These are phyloP conservation scores for Oncorhynchus nerka DNA, from an alignment of 2,113 vertebrate genomes.

Conservation along the genomic window DNA sequence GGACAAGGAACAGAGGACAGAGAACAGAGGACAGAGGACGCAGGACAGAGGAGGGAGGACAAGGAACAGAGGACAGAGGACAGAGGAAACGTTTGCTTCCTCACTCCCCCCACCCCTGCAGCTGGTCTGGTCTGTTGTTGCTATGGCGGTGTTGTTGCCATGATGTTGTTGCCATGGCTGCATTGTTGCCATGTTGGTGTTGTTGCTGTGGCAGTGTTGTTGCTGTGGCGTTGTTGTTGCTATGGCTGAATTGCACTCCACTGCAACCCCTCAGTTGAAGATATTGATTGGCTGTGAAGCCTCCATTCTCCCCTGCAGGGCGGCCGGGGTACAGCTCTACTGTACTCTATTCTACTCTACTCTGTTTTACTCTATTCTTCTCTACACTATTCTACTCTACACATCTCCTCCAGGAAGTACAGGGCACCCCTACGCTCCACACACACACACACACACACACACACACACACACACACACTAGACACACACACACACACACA, in stretches of 20 bases:
- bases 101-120: conserved; percentile 33
- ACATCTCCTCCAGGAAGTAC: conserved; percentile 2
- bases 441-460: background rate
- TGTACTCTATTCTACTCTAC: background rate
- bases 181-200: background rate
- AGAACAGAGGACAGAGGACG: too few relatives aligned
- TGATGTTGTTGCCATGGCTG: too few relatives aligned
- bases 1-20: too few relatives aligned
- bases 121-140: conserved; percentile 25
- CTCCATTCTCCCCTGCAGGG: background rate
- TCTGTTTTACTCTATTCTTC: too few relatives aligned
- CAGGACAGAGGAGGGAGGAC: too few relatives aligned
- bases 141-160: too few relatives aligned
- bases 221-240: conserved; percentile 52
- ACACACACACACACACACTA: conserved; percentile 14
- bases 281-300: conserved; percentile 56
- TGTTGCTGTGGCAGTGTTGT: conserved; percentile 18
- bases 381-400: background rate
- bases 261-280: conserved; percentile 46
- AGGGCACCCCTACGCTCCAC: background rate
- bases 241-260: conserved; percentile 43
- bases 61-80: too few relatives aligned
- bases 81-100: conserved; percentile 12
- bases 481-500: background rate
- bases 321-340: background rate